These are phyloP conservation scores for Drosophila simulans DNA, from an alignment of 1,140 invertebrate species.

Conservation along the genomic window DNA sequence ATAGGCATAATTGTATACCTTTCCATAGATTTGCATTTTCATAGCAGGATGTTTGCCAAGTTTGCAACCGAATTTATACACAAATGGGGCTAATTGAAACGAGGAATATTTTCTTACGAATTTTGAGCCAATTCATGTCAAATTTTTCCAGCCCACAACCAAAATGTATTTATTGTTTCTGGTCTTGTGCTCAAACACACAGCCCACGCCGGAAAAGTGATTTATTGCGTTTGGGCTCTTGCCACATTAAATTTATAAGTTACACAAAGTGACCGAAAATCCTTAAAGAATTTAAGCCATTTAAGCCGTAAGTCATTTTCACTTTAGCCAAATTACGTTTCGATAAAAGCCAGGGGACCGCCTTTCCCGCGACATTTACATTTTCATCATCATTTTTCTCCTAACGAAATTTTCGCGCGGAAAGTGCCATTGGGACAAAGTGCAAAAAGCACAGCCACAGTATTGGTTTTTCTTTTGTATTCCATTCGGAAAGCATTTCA, in stretches of 20 bases:
- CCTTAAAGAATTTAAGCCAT: slow-evolving; percentile 44
- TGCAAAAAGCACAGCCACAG: slow-evolving; percentile 31
- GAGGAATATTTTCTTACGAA: not conserved
- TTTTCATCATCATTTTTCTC: slow-evolving; percentile 25
- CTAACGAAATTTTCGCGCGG: slow-evolving; percentile 48
- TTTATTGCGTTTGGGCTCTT: slow-evolving; percentile 15
- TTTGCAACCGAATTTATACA: not conserved
- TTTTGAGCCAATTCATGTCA: not conserved
- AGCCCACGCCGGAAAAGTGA: slow-evolving; percentile 1
- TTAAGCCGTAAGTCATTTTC: slow-evolving; percentile 58
- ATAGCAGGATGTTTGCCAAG: not conserved
- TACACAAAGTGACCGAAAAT: slow-evolving; percentile 15
- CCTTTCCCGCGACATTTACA: slow-evolving; percentile 39
- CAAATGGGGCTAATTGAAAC: not conserved
- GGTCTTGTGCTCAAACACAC: not conserved
- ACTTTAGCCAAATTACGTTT: slow-evolving; percentile 68
- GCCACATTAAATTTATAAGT: slow-evolving; percentile 31
- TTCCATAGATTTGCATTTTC: not conserved
- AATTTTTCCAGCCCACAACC: not conserved
- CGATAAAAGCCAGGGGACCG: slow-evolving; percentile 61
- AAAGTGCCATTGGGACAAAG: slow-evolving; percentile 58
- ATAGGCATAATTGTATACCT: not conserved
- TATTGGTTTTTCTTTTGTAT: slow-evolving; percentile 29
- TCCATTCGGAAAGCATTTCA: slow-evolving; percentile 38
- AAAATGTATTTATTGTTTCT: slow-evolving; percentile 15